These are phyloP conservation scores for Steromphala cineraria DNA, from an alignment of 2,888 invertebrate genomes.

Conservation along the genomic window DNA sequence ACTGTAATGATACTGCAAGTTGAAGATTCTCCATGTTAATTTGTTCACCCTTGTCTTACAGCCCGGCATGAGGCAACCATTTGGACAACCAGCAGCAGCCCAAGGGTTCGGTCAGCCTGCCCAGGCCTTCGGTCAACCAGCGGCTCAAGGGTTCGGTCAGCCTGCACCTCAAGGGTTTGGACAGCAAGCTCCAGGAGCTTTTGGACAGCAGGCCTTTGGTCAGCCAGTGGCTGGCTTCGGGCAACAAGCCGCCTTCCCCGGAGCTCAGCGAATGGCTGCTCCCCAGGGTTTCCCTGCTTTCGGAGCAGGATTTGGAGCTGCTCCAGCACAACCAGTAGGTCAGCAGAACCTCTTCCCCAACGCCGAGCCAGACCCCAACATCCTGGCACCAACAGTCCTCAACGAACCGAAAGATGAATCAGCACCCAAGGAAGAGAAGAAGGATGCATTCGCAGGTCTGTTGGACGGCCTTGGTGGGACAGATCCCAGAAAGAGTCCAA, in stretches of 20 bases:
- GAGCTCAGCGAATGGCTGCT: constrained; percentile 25
- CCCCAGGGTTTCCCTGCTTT: constrained; percentile 24
- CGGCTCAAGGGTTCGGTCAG: background rate
- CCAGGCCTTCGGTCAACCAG: background rate
- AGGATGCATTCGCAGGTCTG: constrained; percentile 55
- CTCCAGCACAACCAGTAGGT: constrained; percentile 29
- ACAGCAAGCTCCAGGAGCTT: constrained; percentile 28
- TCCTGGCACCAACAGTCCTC: constrained; percentile 32
- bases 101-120: background rate
- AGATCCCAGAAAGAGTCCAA: constrained; percentile 45
- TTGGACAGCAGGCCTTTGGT: constrained; percentile 29
- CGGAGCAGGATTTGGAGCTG: background rate
- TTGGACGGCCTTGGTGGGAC: constrained; percentile 40
- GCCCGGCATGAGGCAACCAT: background rate
- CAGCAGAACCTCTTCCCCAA: background rate
- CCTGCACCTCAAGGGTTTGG: constrained; percentile 28
- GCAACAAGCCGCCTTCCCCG: background rate
- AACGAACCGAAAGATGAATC: constrained; percentile 28
- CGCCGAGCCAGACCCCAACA: constrained; percentile 9
- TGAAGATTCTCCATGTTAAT: too few species aligned
- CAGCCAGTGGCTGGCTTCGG: constrained; percentile 26
- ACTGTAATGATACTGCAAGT: too few species aligned
- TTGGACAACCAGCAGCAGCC: constrained; percentile 18
- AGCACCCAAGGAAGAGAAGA: constrained; percentile 18
- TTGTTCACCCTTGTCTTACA: background rate